These are phyloP conservation scores for Hippocampus guttulatus DNA, from an alignment of 2,113 vertebrate species.

Conservation along the genomic window DNA sequence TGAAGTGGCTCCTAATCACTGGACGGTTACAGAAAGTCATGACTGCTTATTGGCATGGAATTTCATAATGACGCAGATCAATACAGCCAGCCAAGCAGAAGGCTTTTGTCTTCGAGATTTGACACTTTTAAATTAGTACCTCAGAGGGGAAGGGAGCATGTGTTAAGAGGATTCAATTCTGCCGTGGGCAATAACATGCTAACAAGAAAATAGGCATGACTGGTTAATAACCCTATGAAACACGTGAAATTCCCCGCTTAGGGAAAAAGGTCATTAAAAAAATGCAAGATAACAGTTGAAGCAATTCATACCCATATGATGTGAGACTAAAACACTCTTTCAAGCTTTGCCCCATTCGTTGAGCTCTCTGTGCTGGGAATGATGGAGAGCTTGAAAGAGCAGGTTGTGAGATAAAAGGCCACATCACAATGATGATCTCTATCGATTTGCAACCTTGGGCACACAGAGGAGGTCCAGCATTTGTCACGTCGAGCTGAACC, in stretches of 20 bases:
- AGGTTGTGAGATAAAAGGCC: slow-evolving; percentile 72
- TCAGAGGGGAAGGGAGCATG: slow-evolving; percentile 29
- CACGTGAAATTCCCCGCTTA: slow-evolving; percentile 17
- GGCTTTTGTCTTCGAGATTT: slow-evolving; percentile 62
- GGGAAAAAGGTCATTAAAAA: slow-evolving; percentile 28
- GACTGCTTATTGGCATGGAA: slow-evolving; percentile 71
- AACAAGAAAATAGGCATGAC: slow-evolving; percentile 34
- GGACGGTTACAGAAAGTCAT: slow-evolving; percentile 73
- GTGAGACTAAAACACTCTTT: slow-evolving; percentile 36
- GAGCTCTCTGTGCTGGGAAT: slow-evolving; percentile 68
- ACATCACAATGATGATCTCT: slow-evolving; percentile 77
- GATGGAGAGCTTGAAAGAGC: slow-evolving; percentile 69
- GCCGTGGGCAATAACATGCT: slow-evolving; percentile 33
- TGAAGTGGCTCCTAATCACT: slow-evolving; percentile 65
- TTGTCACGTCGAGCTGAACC: slow-evolving; percentile 70
- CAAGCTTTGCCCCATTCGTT: slow-evolving; percentile 45
- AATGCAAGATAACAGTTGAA: slow-evolving; percentile 30
- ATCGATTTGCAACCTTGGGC: slow-evolving; percentile 76
- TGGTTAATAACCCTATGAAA: slow-evolving; percentile 4
- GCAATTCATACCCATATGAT: slow-evolving; percentile 35
- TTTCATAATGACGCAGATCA: slow-evolving; percentile 71
- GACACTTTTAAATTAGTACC: slow-evolving; percentile 65
- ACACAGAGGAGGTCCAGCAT: slow-evolving; percentile 68
- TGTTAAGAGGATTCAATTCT: slow-evolving; percentile 24
- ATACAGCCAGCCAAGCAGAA: slow-evolving; percentile 54